phyloP scores from a whole-genome alignment of 2,113 vertebrate genomes.

The Puffinus mauretanicus region DNA sequence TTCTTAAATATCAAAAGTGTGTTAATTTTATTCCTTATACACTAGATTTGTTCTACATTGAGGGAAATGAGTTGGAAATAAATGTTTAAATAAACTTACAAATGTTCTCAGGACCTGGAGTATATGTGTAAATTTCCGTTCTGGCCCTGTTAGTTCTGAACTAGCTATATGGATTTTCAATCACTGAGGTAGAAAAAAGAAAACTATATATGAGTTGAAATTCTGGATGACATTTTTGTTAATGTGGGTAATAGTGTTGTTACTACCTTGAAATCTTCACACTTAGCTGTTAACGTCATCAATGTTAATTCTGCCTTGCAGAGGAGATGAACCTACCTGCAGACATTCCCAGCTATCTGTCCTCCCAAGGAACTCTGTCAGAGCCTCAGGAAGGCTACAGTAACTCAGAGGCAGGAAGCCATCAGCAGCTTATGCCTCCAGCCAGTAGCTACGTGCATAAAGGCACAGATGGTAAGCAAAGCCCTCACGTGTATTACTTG shows the following conservation, averaged over 20 bases:
- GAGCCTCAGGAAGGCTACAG: slow-evolving; percentile 97
- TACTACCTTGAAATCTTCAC: neutral
- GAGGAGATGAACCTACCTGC: slow-evolving; percentile 95
- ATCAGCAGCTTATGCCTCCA: slow-evolving; percentile 96
- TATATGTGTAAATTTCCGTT: neutral
- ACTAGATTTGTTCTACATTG: neutral
- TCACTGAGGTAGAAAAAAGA: neutral
- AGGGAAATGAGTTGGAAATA: neutral
- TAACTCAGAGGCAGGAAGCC: slow-evolving; percentile 93
- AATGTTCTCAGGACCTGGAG: neutral
- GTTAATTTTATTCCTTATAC: neutral
- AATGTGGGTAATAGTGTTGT: neutral
- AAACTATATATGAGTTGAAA: neutral
- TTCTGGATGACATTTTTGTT: neutral
- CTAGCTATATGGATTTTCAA: neutral
- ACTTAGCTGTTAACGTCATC: neutral
- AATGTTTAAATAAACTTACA: neutral
- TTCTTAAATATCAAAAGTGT: neutral
- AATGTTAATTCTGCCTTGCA: slow-evolving; percentile 57
- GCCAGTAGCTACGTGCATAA: slow-evolving; percentile 84
- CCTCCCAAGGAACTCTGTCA: slow-evolving; percentile 94
- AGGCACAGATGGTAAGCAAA: slow-evolving; percentile 82
- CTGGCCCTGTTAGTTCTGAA: neutral
- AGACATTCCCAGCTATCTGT: slow-evolving; percentile 96
- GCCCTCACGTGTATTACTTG: neutral